Evolutionary conservation across 2,797 vertebrate genomes (phyloP), one percentile per base, ranked within the genome.

Genomic region (Spinibarbus caldwelli): DNA sequence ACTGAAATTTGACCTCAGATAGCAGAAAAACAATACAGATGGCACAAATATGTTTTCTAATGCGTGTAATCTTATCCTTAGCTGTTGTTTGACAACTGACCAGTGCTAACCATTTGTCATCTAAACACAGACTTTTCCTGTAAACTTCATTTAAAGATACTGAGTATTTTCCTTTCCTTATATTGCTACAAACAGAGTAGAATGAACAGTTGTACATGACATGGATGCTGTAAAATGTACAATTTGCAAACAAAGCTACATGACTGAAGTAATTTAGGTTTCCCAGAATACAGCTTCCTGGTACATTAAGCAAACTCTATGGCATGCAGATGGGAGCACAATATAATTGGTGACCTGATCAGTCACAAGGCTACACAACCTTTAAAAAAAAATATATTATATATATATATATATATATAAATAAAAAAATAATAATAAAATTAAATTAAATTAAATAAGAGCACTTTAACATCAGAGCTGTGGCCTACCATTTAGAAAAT

Each of bases 1-100:
- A 72, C 57, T 52, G 59, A 75, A 62, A 83, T 45, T 23, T 83
- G 43, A 76, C 43, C 57, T 21, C 57, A 75, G 41, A 70, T 62
- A 38, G 23, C 15, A 45, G 15, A 57, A 4, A 62, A 17, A 43
- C 52, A 45, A 71, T 8, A 34, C 10, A 83, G 71, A 66, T 17
- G 9, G 3, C 26, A 62, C 17, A 62, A 11, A 71, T 29, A 59
- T 41, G 14, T 34, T 38, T 21, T 80, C 36, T 59, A 31, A 82
- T 57, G 67, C 49, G 15, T 59, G 17, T n/a, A 36, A 59, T 59
- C 52, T 34, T 47, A 72, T 82, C 52, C 52, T 62, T 59, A 34
- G n/a, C 11, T 14, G 15, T 19, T 41, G 52, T 59, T 59, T 72
- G 26, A 62, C 21, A 82, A 82, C 68, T 29, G 34, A 43, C 17